Conservation (phyloP, 2,888 invertebrate species). For the Graphium colonna region DNA sequence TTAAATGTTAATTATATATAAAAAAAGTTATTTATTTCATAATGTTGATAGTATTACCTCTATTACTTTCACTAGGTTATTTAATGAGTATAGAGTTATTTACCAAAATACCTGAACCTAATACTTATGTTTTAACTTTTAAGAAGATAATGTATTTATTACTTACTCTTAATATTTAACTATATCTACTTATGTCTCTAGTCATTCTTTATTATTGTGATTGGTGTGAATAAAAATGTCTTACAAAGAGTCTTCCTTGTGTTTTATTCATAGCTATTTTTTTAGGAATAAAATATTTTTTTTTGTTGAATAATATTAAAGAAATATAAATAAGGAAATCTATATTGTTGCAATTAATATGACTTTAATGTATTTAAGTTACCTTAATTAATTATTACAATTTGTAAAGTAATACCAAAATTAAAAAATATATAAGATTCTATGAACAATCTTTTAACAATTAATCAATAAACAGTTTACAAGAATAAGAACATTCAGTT, state of each 20-base stretch:
- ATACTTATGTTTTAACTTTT: background rate
- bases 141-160: slow-evolving; percentile 8
- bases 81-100: background rate
- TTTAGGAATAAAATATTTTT: no score
- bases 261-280: background rate
- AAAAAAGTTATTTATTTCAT: background rate
- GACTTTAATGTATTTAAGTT: no score
- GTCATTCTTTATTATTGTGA: slow-evolving; percentile 54
- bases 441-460: no score
- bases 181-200: slow-evolving; percentile 51
- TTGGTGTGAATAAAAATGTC: slow-evolving; percentile 40
- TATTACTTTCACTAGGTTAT: background rate
- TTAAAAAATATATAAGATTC: no score
- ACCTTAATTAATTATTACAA: no score
- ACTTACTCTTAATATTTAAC: slow-evolving; percentile 42
- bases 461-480: no score
- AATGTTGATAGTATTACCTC: background rate
- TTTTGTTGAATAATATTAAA: no score
- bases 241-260: background rate
- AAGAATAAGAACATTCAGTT: no score
- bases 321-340: no score
- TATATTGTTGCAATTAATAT: no score
- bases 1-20: background rate
- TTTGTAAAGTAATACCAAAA: no score
- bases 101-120: background rate